phyloP scores from a whole-genome alignment of 2,113 vertebrate genomes.

The Synchiropus splendidus region DNA sequence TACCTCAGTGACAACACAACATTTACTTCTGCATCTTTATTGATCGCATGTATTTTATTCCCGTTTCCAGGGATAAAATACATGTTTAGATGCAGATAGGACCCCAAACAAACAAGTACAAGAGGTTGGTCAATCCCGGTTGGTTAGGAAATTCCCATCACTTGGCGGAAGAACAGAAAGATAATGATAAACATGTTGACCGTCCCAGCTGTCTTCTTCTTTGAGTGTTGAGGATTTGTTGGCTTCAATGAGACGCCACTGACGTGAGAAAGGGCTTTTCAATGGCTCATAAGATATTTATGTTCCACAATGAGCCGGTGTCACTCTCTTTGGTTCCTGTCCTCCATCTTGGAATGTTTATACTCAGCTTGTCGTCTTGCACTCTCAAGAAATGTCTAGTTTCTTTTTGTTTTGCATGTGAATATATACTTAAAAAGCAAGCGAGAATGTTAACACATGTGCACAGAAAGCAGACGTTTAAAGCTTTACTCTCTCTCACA shows the following conservation, averaged over 20 bases:
- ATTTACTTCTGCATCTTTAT: constrained; percentile 2
- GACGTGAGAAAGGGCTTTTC: too few relatives aligned
- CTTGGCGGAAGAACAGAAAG: constrained; percentile 6
- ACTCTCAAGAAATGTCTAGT: background rate
- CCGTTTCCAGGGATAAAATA: constrained; percentile 12
- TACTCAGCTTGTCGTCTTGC: constrained; percentile 7
- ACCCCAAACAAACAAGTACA: too few relatives aligned
- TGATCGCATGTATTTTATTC: constrained; percentile 15
- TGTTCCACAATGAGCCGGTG: too few relatives aligned
- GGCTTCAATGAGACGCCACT: too few relatives aligned
- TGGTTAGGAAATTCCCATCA: background rate
- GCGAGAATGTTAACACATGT: constrained; percentile 35
- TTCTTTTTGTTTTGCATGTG: too few relatives aligned
- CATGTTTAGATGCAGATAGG: constrained; percentile 11
- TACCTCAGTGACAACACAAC: constrained; percentile 20
- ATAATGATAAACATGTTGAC: too few relatives aligned
- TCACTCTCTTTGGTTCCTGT: background rate
- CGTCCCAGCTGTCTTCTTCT: too few relatives aligned
- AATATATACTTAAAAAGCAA: constrained; percentile 17
- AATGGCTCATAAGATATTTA: too few relatives aligned
- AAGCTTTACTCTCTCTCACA: constrained; percentile 1
- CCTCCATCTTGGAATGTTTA: constrained; percentile 16
- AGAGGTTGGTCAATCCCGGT: background rate
- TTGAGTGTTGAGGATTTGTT: too few relatives aligned
- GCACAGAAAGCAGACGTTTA: constrained; percentile 30